Evolutionary conservation across 2,888 invertebrate species (phyloP), one percentile per base, ranked within the genome.

Genomic region (Hydrotaea diabolus): DNA sequence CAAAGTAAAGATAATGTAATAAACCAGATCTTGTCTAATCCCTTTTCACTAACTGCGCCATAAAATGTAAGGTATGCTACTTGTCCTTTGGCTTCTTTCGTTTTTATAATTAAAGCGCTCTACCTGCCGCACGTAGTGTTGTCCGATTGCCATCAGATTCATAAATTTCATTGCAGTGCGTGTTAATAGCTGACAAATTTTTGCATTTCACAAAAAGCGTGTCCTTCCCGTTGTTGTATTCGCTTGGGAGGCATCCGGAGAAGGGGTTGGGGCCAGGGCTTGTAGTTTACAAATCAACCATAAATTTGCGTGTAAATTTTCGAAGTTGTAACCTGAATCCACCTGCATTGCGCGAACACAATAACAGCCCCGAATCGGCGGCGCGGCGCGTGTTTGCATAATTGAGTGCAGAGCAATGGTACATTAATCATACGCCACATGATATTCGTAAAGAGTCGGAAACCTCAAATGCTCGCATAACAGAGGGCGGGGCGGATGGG

Each of bases 321-420:
- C 82, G 74, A 78, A 59, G 57, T 57, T 53, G 43, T 59, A 76
- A 62, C 23, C 59, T 71, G 55, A 19, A 8, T 13, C 13, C 11
- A 11, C 43, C 43, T 43, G 43, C 43, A 43, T 4, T 43, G 43
- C 43, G 13, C 3, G 8, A n/a, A n/a, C n/a, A n/a, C n/a, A n/a
- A n/a, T n/a, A n/a, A n/a, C n/a, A n/a, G n/a, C n/a, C 3, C 36
- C 36, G 43, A 43, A 43, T 43, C n/a, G n/a, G 43, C 43, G n/a
- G n/a, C 69, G 76, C 59, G 31, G 23, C 75, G 82, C 82, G 72
- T 84, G 77, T 82, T 72, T 79, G 77, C 78, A 77, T 82, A 86
- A 82, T 80, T 84, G 79, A 84, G 80, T 82, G 83, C 77, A 55
- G 73, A 64, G 46, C 66, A 66, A 73, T 81, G 46, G 55, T 36